phyloP scores from a whole-genome alignment of 2,888 invertebrate species.

The Ephialtes manifestator region DNA sequence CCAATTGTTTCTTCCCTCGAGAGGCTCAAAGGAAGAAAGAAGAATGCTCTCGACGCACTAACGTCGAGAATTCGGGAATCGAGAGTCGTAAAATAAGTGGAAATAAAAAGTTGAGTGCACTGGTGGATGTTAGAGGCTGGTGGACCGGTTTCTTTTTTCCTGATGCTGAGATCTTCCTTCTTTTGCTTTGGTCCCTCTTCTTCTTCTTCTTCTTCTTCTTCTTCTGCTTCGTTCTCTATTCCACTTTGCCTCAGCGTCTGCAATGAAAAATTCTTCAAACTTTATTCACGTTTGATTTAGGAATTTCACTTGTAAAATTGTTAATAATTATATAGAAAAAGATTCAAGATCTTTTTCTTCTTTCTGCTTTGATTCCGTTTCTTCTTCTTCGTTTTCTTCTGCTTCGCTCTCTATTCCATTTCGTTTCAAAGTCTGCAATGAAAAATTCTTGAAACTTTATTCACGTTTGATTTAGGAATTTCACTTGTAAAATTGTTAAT shows the following conservation, averaged over 20 bases:
- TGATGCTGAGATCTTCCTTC: neutral
- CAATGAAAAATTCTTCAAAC: neutral
- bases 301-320: neutral
- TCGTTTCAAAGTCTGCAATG: neutral
- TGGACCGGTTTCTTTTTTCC: slow-evolving; percentile 45
- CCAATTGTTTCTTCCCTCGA: slow-evolving; percentile 28
- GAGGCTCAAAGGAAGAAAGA: slow-evolving; percentile 27
- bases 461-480: neutral
- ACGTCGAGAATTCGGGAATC: slow-evolving; percentile 62
- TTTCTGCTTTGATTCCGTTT: neutral
- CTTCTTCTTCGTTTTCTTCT: slow-evolving; percentile 9
- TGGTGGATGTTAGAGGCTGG: slow-evolving; percentile 15
- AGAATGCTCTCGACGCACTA: slow-evolving; percentile 21
- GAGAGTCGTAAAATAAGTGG: slow-evolving; percentile 45
- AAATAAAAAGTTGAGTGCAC: slow-evolving; percentile 57
- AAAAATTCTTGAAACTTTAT: neutral
- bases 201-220: slow-evolving; percentile 5
- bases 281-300: neutral
- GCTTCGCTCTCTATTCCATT: neutral
- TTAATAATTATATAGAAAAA: no score
- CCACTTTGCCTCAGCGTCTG: neutral
- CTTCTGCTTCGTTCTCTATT: neutral
- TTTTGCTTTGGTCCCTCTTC: neutral
- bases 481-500: slow-evolving; percentile 5
- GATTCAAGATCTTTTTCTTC: no score